Base-by-base conservation (phyloP, 2,113 vertebrate species). In the Jacana jacana region DNA sequence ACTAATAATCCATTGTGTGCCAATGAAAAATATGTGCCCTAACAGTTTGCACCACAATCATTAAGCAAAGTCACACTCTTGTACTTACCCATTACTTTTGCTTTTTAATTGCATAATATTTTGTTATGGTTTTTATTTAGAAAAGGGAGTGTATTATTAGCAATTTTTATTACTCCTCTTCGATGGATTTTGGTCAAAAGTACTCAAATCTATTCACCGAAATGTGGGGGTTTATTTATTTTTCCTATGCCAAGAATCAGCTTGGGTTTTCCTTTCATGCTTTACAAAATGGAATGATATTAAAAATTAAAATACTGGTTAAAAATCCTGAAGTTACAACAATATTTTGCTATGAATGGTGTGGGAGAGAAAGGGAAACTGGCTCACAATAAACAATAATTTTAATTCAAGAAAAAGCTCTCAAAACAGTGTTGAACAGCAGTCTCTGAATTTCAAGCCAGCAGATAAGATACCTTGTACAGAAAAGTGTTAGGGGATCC, bases 1-100 rank as follows among this genome's bases (percentile, higher is more conserved):
- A 46, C 78, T 90, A 97, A 97, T 96, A 97, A 95, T 79, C 97
- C 96, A 97, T 97, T 97, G 97, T 97, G 96, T 84, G 70, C 65
- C 65, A 81, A 58, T 83, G 96, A 91, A 96, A 94, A 96, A 94
- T 97, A 87, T 3, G n/a, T 30, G 89, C 52, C 83, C 75, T 86
- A 91, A 88, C 52, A 80, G 81, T 84, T 87, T 31, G 44, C 88
- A 70, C 75, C 0, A 2, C 83, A 63, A 22, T 78, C 91, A 93
- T 95, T 55, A 33, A 78, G 65, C 19, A 27, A 48, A 76, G 72
- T 60, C 52, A 73, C n/a, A 7, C 75, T 95, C 88, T 37, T 44
- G 13, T 22, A 61, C 46, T 61, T 49, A 46, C 35, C 13, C 25
- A 22, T 76, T 81, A 96, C 82, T 90, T 83, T 94, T 91, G 65